Conservation (phyloP, 1,140 invertebrate species). For the Zaprionus ornatus region DNA sequence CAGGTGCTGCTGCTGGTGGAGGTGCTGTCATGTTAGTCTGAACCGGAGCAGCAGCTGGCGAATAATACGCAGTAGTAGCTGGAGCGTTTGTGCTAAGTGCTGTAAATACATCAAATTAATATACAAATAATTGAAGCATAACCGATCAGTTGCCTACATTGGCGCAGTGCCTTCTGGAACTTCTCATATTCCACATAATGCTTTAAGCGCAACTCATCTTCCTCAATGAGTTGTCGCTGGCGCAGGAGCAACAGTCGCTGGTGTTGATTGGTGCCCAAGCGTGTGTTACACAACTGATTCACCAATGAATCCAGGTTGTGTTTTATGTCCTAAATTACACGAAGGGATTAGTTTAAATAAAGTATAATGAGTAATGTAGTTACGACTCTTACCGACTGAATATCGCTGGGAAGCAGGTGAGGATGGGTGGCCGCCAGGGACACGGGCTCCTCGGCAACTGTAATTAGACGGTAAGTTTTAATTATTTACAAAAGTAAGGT, state of each 20-base stretch:
- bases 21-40: slow-evolving; percentile 65
- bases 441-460: slow-evolving; percentile 76
- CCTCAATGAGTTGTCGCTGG: slow-evolving; percentile 83
- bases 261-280: slow-evolving; percentile 81
- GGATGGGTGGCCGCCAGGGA: slow-evolving; percentile 81
- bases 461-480: neutral
- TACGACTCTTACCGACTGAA: slow-evolving; percentile 72
- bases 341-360: neutral
- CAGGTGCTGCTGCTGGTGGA: slow-evolving; percentile 40
- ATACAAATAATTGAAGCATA: neutral
- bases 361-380: neutral
- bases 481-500: neutral
- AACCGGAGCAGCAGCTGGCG: slow-evolving; percentile 65
- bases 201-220: slow-evolving; percentile 81
- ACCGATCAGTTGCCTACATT: slow-evolving; percentile 55
- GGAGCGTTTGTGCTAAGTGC: slow-evolving; percentile 79
- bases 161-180: slow-evolving; percentile 79
- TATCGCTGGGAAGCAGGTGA: slow-evolving; percentile 77
- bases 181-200: slow-evolving; percentile 84
- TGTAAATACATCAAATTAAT: slow-evolving; percentile 10
- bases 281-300: slow-evolving; percentile 78
- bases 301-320: slow-evolving; percentile 81
- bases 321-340: slow-evolving; percentile 72
- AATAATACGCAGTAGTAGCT: slow-evolving; percentile 66
- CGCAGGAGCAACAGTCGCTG: slow-evolving; percentile 77